These are phyloP conservation scores for Sebastes ruberrimus DNA, from an alignment of 2,797 vertebrate genomes.

Conservation along the genomic window DNA sequence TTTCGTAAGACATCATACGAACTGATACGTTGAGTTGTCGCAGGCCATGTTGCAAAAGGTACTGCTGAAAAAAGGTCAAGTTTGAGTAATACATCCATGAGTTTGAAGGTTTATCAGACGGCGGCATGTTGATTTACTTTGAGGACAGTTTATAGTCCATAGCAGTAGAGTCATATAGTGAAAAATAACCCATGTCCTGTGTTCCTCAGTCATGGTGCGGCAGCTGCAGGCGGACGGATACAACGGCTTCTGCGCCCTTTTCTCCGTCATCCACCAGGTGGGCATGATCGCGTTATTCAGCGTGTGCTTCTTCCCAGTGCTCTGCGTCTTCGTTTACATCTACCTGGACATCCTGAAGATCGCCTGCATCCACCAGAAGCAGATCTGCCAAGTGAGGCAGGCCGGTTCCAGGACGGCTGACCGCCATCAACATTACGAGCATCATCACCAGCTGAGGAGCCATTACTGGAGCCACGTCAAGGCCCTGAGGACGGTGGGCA, in stretches of 20 bases:
- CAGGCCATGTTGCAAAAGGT: not conserved
- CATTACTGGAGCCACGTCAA: conserved; percentile 82
- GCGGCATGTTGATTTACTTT: not conserved
- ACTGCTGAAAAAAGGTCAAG: not conserved
- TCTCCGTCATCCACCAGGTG: conserved; percentile 81
- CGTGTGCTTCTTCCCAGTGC: conserved; percentile 85
- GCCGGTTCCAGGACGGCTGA: conserved; percentile 41
- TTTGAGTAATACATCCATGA: not conserved
- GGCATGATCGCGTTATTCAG: conserved; percentile 85
- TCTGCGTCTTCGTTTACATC: conserved; percentile 88
- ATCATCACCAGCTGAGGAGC: conserved; percentile 29
- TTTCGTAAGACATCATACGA: no score
- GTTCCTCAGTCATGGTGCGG: conserved; percentile 67
- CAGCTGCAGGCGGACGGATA: conserved; percentile 77
- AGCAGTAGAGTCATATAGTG: not conserved
- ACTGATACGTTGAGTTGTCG: no score
- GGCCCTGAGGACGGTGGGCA: conserved; percentile 86
- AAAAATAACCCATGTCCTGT: not conserved
- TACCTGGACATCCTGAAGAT: conserved; percentile 94
- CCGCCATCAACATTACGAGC: not conserved
- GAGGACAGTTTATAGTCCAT: not conserved
- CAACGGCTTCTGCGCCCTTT: conserved; percentile 84
- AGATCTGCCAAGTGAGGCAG: conserved; percentile 80
- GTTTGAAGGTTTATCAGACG: not conserved
- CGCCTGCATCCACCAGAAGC: conserved; percentile 85